A percentile compares a stretch with the other conserved stretches of the same genome.
Conservation (phyloP, 2,797 vertebrate species). For the Botia almorhae region DNA sequence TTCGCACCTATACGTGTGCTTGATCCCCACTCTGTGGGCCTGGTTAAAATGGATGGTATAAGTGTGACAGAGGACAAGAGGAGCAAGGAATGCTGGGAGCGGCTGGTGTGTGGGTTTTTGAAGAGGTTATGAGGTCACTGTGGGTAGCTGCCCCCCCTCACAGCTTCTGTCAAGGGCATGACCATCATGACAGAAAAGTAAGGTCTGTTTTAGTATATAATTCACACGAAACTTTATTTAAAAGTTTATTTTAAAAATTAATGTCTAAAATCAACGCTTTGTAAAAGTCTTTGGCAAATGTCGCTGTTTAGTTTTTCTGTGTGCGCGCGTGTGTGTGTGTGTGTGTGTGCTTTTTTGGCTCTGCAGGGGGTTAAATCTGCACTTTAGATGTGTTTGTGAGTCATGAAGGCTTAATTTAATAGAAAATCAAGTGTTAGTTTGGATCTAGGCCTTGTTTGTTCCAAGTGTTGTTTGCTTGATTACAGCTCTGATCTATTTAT, state of each 20-base stretch:
- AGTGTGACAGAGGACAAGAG: slow-evolving; percentile 5
- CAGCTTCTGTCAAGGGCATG: slow-evolving; percentile 6
- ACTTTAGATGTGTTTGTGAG: neutral
- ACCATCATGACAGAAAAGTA: slow-evolving; percentile 38
- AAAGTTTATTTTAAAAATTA: too few relatives aligned
- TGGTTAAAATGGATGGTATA: slow-evolving; percentile 41
- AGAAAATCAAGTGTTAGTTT: neutral
- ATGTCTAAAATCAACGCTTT: neutral
- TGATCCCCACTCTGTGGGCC: slow-evolving; percentile 29
- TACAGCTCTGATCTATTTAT: neutral
- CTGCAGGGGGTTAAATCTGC: neutral
- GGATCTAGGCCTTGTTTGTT: neutral
- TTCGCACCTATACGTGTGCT: neutral
- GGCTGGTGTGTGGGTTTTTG: neutral
- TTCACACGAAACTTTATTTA: slow-evolving; percentile 2
- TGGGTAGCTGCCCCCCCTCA: neutral
- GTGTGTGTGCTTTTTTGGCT: neutral
- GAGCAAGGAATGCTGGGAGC: slow-evolving; percentile 9
- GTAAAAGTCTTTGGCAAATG: too few relatives aligned
- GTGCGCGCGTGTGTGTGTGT: too few relatives aligned
- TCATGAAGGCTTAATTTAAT: neutral
- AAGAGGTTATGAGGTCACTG: slow-evolving; percentile 20
- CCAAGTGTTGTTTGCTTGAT: neutral
- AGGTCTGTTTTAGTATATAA: slow-evolving; percentile 33
- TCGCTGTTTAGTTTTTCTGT: neutral